Evolutionary conservation across 2,888 invertebrate species (phyloP).

Genomic region (Marronus borbonicus): DNA sequence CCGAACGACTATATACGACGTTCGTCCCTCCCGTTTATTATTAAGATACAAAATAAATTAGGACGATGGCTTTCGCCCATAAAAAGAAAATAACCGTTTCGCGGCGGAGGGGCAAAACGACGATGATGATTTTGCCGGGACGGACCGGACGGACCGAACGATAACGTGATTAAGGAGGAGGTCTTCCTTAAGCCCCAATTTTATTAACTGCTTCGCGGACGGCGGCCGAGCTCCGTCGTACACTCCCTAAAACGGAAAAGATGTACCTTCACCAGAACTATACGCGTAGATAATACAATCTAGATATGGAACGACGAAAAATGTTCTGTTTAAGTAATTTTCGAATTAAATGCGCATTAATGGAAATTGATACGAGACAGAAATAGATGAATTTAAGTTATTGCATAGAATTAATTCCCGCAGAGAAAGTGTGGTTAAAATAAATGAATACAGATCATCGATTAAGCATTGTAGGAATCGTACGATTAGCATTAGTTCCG

Average conservation of each 20-base stretch:
- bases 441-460: too few species aligned
- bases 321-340: too few species aligned
- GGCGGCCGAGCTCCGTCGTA: background rate
- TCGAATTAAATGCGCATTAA: too few species aligned
- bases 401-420: too few species aligned
- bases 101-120: background rate
- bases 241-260: constrained; percentile 5
- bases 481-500: too few species aligned
- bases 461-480: too few species aligned
- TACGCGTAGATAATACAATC: background rate
- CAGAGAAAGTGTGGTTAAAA: too few species aligned
- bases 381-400: too few species aligned
- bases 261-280: background rate
- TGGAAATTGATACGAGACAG: too few species aligned
- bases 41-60: constrained; percentile 59
- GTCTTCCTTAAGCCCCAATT: constrained; percentile 44
- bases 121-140: constrained; percentile 36
- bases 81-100: constrained; percentile 56
- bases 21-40: constrained; percentile 48
- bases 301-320: too few species aligned
- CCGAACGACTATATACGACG: constrained; percentile 35
- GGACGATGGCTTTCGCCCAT: constrained; percentile 57
- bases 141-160: constrained; percentile 6
- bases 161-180: constrained; percentile 44
- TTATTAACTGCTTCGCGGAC: constrained; percentile 22